phyloP scores from a whole-genome alignment of 1,140 invertebrate genomes.

The Physella acuta region DNA sequence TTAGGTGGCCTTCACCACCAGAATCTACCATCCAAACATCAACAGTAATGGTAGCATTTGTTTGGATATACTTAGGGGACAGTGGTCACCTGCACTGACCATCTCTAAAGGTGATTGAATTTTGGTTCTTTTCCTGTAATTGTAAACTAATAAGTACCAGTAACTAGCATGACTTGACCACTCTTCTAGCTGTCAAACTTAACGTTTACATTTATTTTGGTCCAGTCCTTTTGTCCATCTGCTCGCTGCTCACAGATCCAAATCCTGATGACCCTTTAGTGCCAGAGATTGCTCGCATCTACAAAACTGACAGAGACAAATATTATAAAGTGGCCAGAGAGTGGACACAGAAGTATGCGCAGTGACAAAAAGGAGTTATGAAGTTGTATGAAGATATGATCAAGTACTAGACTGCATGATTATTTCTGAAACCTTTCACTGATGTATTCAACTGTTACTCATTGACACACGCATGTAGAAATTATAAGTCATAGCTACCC shows the following conservation, averaged over 20 bases:
- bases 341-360: conserved; percentile 97
- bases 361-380: neutral
- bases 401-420: no score
- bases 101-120: conserved; percentile 90
- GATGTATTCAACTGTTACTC: no score
- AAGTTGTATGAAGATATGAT: neutral
- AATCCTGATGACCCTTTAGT: conserved; percentile 67
- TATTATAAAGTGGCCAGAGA: conserved; percentile 83
- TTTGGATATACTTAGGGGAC: conserved; percentile 96
- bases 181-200: no score
- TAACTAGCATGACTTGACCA: no score
- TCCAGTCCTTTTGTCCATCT: conserved; percentile 94
- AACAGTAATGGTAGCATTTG: conserved; percentile 84
- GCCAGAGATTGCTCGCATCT: conserved; percentile 99
- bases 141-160: no score
- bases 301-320: conserved; percentile 97
- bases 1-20: conserved; percentile 90
- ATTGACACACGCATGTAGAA: no score
- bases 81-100: conserved; percentile 98
- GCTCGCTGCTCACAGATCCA: conserved; percentile 97
- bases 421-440: no score
- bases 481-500: no score
- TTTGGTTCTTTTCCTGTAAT: neutral
- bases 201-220: conserved; percentile 18
- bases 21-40: conserved; percentile 12